Base-by-base conservation (phyloP, 2,888 invertebrate genomes). In the Gymnocheta viridis region DNA sequence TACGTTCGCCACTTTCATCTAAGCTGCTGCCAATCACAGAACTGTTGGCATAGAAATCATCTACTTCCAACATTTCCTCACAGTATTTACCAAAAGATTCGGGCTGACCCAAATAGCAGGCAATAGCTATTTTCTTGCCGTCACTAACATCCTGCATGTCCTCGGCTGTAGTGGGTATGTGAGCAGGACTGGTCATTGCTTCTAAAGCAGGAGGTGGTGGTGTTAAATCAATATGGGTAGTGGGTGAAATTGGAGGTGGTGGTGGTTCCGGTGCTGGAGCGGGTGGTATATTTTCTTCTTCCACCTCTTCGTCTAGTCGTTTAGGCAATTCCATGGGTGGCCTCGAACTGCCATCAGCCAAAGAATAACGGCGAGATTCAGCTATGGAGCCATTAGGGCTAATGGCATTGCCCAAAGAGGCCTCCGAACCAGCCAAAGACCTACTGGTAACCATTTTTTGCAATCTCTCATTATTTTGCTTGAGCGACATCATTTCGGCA, bases 381-480 rank as follows among this genome's bases (percentile, higher is more conserved):
- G 94, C 91, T 19, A 91, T 88, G 1, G 92, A 92, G 17, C 92
- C 92, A 86, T 90, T 92, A 5, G 92, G 92, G 85, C 92, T 92
- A 14, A 91, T 90, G 6, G 92, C 91, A 87, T 91, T 91, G 2
- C 94, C 94, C 24, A 94, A 89, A 2, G 94, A 94, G 49, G 92
- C 94, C 87, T 94, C 94, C 74, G 94, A 94, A 19, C 94, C 94
- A 5, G 94, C 94, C 82, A 94, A 89, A 0, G 94, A 94, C 47
- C 94, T 93, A 82, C 94, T 94, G 85, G 94, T 94, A 73, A 98
- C 97, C 91, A 98, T 93, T 88, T 97, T 94, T 90, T 98, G 98
- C 0, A 99, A 94, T 29, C 98, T 94, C 91, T 98, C 98, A 91
- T 99, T 99, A 92, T 99, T 99, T 89, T 98, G 98, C 91, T 98